Conservation (phyloP, 2,797 vertebrate species). For the Pterois miles region DNA sequence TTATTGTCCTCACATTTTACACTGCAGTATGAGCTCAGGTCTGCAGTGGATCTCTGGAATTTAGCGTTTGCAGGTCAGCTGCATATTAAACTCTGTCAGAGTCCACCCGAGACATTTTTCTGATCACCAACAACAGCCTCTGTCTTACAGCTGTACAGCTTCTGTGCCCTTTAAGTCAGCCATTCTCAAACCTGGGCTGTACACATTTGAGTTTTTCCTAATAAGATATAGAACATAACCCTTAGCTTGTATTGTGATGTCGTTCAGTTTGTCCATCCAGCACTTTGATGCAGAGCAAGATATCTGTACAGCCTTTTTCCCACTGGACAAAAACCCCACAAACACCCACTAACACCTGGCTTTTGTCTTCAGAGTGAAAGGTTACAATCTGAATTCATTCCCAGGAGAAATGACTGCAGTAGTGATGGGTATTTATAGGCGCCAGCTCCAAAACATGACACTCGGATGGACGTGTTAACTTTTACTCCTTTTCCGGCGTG, state of each 20-base stretch:
- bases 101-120: not conserved
- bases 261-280: fast-evolving
- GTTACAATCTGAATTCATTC: not conserved
- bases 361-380: not conserved
- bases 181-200: not conserved
- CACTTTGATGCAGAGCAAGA: not conserved
- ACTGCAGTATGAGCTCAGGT: slow-evolving; percentile 2
- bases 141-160: not conserved
- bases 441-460: too few relatives aligned
- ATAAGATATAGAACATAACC: not conserved
- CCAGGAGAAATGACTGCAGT: too few relatives aligned
- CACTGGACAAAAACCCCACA: not conserved
- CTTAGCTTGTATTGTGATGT: not conserved
- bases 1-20: slow-evolving; percentile 20
- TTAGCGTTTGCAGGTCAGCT: slow-evolving; percentile 7
- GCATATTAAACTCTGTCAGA: not conserved
- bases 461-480: too few relatives aligned
- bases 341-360: not conserved
- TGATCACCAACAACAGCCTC: not conserved
- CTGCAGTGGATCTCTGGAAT: slow-evolving; percentile 12
- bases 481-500: too few relatives aligned
- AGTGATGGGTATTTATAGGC: too few relatives aligned
- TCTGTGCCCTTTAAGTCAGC: not conserved
- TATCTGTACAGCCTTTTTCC: not conserved
- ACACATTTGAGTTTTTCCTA: not conserved